Conservation (phyloP, 2,113 vertebrate genomes). For the Python bivittatus region DNA sequence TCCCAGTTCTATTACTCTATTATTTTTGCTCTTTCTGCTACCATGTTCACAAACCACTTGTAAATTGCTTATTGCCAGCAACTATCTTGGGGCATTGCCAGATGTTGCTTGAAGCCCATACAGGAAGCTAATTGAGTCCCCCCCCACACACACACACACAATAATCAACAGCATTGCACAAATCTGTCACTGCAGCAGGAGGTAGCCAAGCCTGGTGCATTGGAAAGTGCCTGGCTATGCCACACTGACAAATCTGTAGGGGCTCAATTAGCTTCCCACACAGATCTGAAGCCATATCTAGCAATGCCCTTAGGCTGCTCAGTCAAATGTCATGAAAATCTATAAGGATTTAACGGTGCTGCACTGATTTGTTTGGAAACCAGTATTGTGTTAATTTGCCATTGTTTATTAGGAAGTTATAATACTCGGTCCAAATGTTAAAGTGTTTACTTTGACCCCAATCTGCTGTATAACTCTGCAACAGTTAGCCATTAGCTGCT, state of each 20-base stretch:
- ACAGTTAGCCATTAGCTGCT: neutral
- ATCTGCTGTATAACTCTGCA: constrained; percentile 44
- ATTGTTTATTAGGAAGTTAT: constrained; percentile 36
- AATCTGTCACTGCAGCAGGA: neutral
- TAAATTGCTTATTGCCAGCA: constrained; percentile 50
- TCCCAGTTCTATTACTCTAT: neutral
- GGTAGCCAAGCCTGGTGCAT: neutral
- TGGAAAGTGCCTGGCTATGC: neutral
- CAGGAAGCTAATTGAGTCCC: neutral
- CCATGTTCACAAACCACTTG: constrained; percentile 41
- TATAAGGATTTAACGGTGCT: constrained; percentile 39
- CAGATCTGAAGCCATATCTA: neutral
- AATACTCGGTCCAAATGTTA: constrained; percentile 38
- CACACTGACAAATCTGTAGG: neutral
- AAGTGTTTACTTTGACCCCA: neutral
- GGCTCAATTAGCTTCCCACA: neutral
- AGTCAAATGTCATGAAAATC: constrained; percentile 45
- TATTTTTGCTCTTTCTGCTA: neutral
- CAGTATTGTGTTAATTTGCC: constrained; percentile 23
- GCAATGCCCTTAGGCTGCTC: constrained; percentile 9
- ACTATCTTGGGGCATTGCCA: constrained; percentile 34
- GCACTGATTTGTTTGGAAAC: constrained; percentile 45
- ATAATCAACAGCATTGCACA: neutral
- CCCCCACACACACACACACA: neutral
- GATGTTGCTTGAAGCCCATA: neutral